Conservation (phyloP, 2,888 invertebrate species). For the Chalcosyrphus nemorum region DNA sequence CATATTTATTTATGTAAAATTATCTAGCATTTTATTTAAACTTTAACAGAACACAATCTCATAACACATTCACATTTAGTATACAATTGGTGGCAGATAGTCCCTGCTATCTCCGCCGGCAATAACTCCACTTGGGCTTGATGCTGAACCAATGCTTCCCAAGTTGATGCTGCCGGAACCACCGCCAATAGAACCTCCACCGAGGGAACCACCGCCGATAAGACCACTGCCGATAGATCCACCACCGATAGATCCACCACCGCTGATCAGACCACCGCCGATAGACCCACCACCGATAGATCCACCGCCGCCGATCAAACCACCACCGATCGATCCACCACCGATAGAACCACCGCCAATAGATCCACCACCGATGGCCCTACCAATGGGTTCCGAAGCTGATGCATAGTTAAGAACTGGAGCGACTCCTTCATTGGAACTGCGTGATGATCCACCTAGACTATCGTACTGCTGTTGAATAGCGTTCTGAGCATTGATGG, state of each 20-base stretch:
- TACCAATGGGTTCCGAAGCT: neutral
- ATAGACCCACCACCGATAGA: too few species aligned
- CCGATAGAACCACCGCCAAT: neutral
- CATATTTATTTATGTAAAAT: too few species aligned
- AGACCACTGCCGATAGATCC: too few species aligned
- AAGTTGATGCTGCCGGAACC: neutral
- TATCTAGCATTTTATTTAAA: neutral
- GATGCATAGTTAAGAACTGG: slow-evolving; percentile 74
- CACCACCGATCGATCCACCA: neutral
- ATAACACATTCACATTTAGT: neutral
- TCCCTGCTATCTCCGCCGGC: neutral
- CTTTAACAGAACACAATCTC: neutral
- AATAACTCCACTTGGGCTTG: neutral
- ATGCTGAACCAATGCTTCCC: neutral
- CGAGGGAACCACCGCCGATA: too few species aligned
- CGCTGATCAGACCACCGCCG: too few species aligned
- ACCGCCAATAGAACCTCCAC: too few species aligned
- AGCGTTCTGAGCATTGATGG: slow-evolving; percentile 78
- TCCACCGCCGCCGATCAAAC: neutral
- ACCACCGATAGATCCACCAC: too few species aligned
- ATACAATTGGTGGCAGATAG: slow-evolving; percentile 1
- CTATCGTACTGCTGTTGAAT: slow-evolving; percentile 79
- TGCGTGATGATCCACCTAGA: slow-evolving; percentile 77
- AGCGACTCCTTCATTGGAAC: slow-evolving; percentile 77
- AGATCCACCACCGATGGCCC: neutral